Percentiles rank a stretch among this genome's conserved stretches.
Evolutionary conservation across 1,140 invertebrate genomes (phyloP).

Genomic region (Dinoponera quadriceps): DNA sequence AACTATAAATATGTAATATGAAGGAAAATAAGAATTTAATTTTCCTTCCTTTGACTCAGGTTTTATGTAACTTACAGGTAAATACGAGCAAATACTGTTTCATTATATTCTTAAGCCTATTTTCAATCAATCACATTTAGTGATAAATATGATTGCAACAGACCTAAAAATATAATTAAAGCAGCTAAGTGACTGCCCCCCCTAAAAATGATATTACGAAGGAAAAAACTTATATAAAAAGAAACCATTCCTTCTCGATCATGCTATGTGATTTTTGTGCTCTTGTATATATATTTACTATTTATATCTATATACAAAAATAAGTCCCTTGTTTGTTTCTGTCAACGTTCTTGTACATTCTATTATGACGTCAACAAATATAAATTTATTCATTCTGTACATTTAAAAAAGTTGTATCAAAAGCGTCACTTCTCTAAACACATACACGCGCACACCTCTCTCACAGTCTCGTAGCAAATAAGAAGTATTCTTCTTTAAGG

Average conservation of each 20-base stretch:
- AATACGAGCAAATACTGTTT: background rate
- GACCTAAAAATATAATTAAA: background rate
- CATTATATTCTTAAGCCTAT: background rate
- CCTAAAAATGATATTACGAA: background rate
- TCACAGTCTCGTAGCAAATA: no score
- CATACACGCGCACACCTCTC: background rate
- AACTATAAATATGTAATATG: background rate
- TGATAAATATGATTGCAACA: background rate
- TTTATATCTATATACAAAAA: background rate
- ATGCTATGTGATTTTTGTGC: background rate
- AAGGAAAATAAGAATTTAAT: background rate
- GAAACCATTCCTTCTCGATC: background rate
- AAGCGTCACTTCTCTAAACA: background rate
- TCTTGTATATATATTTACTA: slow-evolving; percentile 20
- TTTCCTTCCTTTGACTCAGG: background rate
- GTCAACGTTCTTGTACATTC: no score
- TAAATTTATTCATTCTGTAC: no score
- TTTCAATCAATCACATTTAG: background rate
- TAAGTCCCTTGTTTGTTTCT: no score
- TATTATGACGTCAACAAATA: no score
- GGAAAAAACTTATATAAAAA: slow-evolving; percentile 1
- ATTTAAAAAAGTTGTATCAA: no score
- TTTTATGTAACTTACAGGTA: background rate
- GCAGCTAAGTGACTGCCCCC: background rate
- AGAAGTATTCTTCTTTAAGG: background rate